Conservation (phyloP, 2,113 vertebrate genomes). For the Rhegmatorhina hoffmannsi region DNA sequence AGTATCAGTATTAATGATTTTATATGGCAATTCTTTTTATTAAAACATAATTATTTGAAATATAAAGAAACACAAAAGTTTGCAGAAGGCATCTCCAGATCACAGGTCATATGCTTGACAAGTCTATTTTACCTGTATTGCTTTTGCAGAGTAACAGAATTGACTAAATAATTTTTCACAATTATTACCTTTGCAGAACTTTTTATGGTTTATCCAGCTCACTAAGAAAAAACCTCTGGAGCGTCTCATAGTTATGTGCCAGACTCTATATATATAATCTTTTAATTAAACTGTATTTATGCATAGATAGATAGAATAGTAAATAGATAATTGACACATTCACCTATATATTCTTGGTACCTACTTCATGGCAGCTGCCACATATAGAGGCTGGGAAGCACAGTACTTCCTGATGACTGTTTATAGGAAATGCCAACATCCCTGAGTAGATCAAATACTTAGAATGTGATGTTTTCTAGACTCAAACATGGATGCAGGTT, state of each 20-base stretch:
- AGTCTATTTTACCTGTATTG: neutral
- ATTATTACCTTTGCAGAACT: neutral
- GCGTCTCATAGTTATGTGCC: neutral
- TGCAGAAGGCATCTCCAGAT: neutral
- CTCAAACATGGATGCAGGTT: neutral
- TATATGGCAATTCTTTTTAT: neutral
- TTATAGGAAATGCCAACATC: neutral
- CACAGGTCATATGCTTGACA: neutral
- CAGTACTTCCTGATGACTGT: neutral
- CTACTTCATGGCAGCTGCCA: neutral
- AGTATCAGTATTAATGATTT: neutral
- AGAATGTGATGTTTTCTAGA: neutral
- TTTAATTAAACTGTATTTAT: neutral
- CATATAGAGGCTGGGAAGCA: neutral
- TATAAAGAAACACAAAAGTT: neutral
- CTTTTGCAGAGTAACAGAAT: neutral
- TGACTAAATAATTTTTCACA: neutral
- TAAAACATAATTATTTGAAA: neutral
- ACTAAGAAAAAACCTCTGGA: neutral
- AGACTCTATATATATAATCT: neutral
- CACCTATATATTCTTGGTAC: neutral
- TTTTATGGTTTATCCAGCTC: neutral
- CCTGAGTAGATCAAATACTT: neutral
- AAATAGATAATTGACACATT: neutral
- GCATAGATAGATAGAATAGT: neutral